A percentile compares a stretch with the other conserved stretches of the same genome.
phyloP scores from a whole-genome alignment of 2,113 vertebrate genomes.

The Rousettus leschenaultii region DNA sequence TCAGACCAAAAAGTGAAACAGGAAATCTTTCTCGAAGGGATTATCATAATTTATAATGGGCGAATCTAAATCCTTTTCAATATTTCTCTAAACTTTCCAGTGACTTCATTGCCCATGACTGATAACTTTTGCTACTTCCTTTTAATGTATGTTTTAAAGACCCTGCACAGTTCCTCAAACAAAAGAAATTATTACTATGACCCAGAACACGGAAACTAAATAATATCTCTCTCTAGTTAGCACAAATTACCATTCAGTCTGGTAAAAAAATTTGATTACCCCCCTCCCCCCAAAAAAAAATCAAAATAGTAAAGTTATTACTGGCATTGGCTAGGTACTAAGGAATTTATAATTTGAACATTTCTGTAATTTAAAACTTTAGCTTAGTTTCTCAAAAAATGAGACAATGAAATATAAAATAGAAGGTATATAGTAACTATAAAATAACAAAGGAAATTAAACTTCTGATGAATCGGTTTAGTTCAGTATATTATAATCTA shows the following conservation, averaged over 20 bases:
- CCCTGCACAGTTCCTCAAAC: background rate
- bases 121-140: background rate
- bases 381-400: background rate
- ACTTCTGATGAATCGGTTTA: background rate
- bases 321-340: background rate
- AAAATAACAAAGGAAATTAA: slow-evolving; percentile 37
- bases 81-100: slow-evolving; percentile 53
- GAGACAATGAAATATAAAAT: background rate
- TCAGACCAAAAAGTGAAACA: slow-evolving; percentile 70
- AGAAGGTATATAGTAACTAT: background rate
- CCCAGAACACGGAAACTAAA: slow-evolving; percentile 16
- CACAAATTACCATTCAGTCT: background rate
- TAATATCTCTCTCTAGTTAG: background rate
- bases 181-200: background rate
- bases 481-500: background rate
- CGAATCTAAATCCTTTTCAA: slow-evolving; percentile 54
- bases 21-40: slow-evolving; percentile 58
- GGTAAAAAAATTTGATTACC: background rate
- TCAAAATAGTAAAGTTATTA: background rate
- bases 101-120: slow-evolving; percentile 19
- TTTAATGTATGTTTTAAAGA: background rate
- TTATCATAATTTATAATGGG: slow-evolving; percentile 70
- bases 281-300: background rate
- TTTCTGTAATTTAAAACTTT: slow-evolving; percentile 13
- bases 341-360: slow-evolving; percentile 1